Conservation (phyloP, 64 coral and sea anemone genomes). For the Platygyra sinensis region DNA sequence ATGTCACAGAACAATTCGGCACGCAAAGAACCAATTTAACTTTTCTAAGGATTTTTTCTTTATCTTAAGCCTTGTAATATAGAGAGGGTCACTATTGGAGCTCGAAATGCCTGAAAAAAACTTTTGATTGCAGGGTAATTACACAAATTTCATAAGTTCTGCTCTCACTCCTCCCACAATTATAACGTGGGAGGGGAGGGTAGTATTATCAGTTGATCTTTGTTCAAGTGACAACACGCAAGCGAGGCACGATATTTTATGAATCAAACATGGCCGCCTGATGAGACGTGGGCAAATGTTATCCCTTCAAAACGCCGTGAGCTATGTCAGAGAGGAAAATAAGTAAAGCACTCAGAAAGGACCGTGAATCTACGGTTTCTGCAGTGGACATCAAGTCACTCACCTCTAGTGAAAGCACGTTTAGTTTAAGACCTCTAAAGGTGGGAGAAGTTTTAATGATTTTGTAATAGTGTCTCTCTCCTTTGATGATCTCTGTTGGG, state of each 20-base stretch:
- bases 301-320: neutral
- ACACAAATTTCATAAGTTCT: no score
- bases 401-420: slow-evolving; percentile 54
- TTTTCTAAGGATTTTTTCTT: no score
- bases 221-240: neutral
- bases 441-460: slow-evolving; percentile 30
- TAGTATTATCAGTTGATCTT: neutral
- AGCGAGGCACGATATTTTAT: slow-evolving; percentile 9
- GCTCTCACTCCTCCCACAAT: neutral
- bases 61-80: no score
- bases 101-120: no score
- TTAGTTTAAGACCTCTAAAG: slow-evolving; percentile 61
- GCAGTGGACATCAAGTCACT: slow-evolving; percentile 41
- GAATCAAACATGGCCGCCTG: slow-evolving; percentile 30
- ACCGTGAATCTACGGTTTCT: slow-evolving; percentile 49
- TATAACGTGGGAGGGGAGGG: slow-evolving; percentile 8
- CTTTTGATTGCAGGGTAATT: no score
- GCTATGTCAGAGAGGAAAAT: slow-evolving; percentile 47
- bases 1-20: no score
- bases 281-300: slow-evolving; percentile 16
- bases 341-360: slow-evolving; percentile 47
- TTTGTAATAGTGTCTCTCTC: slow-evolving; percentile 11
- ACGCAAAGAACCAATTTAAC: no score
- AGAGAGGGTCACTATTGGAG: no score
- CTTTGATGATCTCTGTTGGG: neutral